These are phyloP conservation scores for Pipistrellus nathusii DNA, from an alignment of 2,797 vertebrate genomes.

Conservation along the genomic window DNA sequence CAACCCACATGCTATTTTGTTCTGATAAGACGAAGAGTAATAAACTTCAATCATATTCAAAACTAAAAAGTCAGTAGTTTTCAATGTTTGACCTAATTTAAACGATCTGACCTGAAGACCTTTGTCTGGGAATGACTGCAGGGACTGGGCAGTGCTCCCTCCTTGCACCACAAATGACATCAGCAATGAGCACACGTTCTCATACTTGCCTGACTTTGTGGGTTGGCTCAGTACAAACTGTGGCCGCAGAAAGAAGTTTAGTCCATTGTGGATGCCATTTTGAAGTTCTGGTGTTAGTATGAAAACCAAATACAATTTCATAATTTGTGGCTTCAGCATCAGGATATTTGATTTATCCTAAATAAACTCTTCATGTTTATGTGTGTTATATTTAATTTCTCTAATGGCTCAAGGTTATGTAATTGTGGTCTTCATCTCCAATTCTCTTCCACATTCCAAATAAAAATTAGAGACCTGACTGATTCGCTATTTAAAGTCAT, in stretches of 20 bases:
- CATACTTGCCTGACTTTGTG: conserved; percentile 14
- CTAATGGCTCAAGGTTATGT: conserved; percentile 57
- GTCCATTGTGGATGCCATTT: conserved; percentile 27
- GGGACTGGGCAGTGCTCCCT: background rate
- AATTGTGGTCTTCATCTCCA: conserved; percentile 67
- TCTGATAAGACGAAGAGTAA: conserved; percentile 1
- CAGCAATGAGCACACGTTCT: background rate
- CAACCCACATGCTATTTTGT: background rate
- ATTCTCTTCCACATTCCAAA: conserved; percentile 35
- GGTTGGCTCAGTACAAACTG: conserved; percentile 53
- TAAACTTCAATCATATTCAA: background rate
- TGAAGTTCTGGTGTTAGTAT: conserved; percentile 18
- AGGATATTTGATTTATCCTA: conserved; percentile 77
- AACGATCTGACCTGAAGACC: background rate
- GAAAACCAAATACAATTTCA: conserved; percentile 73
- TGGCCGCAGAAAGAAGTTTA: conserved; percentile 45
- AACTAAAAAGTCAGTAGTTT: background rate
- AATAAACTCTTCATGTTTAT: conserved; percentile 70
- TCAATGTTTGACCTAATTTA: background rate
- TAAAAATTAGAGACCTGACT: conserved; percentile 70
- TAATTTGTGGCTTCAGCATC: conserved; percentile 45
- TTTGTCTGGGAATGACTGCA: background rate
- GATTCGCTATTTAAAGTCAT: conserved; percentile 58
- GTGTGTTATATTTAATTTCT: conserved; percentile 63
- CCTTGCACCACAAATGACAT: conserved; percentile 24